phyloP scores from a whole-genome alignment of 2,888 invertebrate genomes.

The Crepidodera aurea region DNA sequence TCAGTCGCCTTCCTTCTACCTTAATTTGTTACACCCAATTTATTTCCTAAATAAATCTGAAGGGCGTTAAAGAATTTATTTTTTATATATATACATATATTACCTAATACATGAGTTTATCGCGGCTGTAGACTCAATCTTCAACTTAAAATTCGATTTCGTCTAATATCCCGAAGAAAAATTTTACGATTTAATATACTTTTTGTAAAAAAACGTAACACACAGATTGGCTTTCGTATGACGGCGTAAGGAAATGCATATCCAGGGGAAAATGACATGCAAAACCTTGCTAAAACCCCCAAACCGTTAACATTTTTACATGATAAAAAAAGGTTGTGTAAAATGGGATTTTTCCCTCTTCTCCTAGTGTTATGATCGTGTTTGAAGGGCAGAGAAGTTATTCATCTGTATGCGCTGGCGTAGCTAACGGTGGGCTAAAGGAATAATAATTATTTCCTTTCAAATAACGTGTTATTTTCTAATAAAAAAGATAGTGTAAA shows the following conservation, averaged over 20 bases:
- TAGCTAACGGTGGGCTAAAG: not conserved
- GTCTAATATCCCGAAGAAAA: conserved; percentile 9
- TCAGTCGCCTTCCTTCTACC: not conserved
- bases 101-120: not conserved
- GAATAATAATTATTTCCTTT: too few species aligned
- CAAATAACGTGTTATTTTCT: too few species aligned
- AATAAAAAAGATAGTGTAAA: too few species aligned
- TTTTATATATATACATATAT: not conserved
- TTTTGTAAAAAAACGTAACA: conserved; percentile 6
- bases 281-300: conserved; percentile 43
- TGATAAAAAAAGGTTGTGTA: conserved; percentile 56
- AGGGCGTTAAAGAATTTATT: not conserved
- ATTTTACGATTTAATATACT: conserved; percentile 20
- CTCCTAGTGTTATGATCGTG: conserved; percentile 56
- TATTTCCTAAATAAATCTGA: not conserved
- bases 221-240: conserved; percentile 10
- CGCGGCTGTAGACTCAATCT: not conserved
- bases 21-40: conserved; percentile 1
- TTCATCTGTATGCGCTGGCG: conserved; percentile 45
- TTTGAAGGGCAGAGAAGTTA: conserved; percentile 54
- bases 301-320: conserved; percentile 58
- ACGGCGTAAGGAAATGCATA: conserved; percentile 3
- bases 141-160: conserved; percentile 7
- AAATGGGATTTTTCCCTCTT: conserved; percentile 49
- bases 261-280: conserved; percentile 42